Percentiles rank a stretch among this genome's conserved stretches.
Evolutionary conservation across 2,113 vertebrate species (phyloP).

Genomic region (Cephalopholis sonnerati): DNA sequence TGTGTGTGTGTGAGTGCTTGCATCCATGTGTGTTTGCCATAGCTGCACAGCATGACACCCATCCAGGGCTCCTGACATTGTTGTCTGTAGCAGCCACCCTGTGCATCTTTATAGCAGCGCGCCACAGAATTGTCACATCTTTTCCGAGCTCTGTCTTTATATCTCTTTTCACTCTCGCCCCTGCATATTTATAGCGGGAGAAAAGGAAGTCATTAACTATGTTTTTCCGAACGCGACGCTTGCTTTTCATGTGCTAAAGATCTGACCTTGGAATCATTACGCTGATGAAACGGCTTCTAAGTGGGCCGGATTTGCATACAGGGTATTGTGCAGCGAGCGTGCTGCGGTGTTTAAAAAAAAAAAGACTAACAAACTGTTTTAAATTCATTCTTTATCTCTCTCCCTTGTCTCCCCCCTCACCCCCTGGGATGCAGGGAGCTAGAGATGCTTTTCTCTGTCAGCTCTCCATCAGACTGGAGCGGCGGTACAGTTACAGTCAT

Average conservation of each 20-base stretch:
- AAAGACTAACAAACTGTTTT: conserved; percentile 74
- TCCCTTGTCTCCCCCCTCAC: not conserved
- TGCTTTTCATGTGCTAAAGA: conserved; percentile 76
- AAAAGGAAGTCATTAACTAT: conserved; percentile 68
- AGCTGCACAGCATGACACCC: not conserved
- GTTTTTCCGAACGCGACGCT: conserved; percentile 55
- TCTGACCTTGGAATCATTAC: conserved; percentile 84
- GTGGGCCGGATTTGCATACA: conserved; percentile 81
- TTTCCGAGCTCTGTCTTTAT: conserved; percentile 16
- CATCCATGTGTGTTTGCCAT: conserved; percentile 5
- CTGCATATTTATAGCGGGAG: conserved; percentile 62
- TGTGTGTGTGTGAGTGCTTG: not conserved
- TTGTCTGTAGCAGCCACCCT: not conserved
- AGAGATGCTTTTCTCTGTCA: conserved; percentile 45
- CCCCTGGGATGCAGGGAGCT: conserved; percentile 49
- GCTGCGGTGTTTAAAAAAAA: conserved; percentile 41
- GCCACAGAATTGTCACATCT: conserved; percentile 17
- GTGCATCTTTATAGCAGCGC: not conserved
- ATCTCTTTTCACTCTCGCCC: conserved; percentile 23
- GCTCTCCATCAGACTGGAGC: conserved; percentile 40
- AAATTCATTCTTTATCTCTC: conserved; percentile 71
- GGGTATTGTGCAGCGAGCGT: conserved; percentile 53
- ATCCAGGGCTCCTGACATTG: conserved; percentile 29
- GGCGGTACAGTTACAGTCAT: conserved; percentile 24
- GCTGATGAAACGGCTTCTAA: conserved; percentile 81